Conservation (phyloP, 2,888 invertebrate genomes). For the Tipula lateralis region DNA sequence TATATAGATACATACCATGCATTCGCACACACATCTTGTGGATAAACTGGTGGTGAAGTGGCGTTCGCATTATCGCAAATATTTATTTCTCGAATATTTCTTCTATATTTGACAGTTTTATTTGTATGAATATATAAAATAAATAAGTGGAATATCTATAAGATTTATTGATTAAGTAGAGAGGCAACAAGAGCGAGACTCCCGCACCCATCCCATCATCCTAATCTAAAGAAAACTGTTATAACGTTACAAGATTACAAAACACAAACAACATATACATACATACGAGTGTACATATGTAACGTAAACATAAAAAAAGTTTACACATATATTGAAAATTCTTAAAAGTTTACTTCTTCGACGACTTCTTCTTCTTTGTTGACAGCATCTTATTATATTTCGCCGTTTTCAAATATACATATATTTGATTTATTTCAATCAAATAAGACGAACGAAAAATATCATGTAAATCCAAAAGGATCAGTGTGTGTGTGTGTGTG, state of each 20-base stretch:
- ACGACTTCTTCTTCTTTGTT: conserved; percentile 11
- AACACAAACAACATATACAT: background rate
- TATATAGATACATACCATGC: background rate
- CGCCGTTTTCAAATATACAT: background rate
- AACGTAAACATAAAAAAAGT: background rate
- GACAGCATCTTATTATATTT: background rate
- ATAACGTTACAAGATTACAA: background rate
- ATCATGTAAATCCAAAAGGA: conserved; percentile 19
- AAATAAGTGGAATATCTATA: background rate
- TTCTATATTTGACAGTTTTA: conserved; percentile 14
- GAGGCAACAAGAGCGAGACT: background rate
- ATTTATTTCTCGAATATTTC: background rate
- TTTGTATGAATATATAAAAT: conserved; percentile 19
- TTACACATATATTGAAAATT: background rate
- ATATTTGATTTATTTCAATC: conserved; percentile 19
- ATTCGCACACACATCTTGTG: background rate
- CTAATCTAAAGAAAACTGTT: background rate
- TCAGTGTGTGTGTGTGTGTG: too few species aligned
- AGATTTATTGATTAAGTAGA: background rate
- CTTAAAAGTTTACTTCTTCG: conserved; percentile 13
- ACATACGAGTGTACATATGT: too few species aligned
- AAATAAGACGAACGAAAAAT: background rate
- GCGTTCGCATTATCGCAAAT: background rate
- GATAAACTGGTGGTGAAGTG: background rate
- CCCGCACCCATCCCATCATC: too few species aligned